Conservation (phyloP, 2,113 vertebrate species). For the Willisornis vidua region DNA sequence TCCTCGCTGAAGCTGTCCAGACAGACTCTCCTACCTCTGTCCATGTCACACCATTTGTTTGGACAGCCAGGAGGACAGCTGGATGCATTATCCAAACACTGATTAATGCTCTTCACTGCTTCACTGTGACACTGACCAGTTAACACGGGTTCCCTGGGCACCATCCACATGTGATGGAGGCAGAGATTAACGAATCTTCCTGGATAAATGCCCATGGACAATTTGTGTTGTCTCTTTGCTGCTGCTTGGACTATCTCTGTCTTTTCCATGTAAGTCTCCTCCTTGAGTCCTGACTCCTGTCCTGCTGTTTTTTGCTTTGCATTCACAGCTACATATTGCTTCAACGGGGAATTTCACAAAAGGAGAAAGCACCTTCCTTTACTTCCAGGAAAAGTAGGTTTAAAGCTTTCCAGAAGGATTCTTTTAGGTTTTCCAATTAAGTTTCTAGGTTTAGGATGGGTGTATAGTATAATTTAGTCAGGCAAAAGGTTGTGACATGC, state of each 20-base stretch:
- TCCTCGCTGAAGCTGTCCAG: not conserved
- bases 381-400: not conserved
- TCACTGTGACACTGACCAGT: not conserved
- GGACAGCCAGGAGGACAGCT: not conserved
- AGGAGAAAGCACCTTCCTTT: not conserved
- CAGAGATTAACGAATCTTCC: not conserved
- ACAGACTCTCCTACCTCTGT: not conserved
- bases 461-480: not conserved
- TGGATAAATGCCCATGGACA: not conserved
- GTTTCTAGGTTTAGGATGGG: not conserved
- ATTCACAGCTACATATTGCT: not conserved
- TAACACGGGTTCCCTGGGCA: not conserved
- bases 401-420: not conserved
- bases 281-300: not conserved
- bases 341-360: not conserved
- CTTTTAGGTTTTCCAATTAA: not conserved
- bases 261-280: not conserved
- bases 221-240: not conserved
- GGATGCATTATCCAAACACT: not conserved
- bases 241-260: not conserved
- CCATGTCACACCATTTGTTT: not conserved
- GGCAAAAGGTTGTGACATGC: not conserved
- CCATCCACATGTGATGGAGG: not conserved
- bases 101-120: not conserved
- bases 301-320: not conserved